phyloP scores from a whole-genome alignment of 2,797 vertebrate genomes.

The Semaprochilodus insignis region DNA sequence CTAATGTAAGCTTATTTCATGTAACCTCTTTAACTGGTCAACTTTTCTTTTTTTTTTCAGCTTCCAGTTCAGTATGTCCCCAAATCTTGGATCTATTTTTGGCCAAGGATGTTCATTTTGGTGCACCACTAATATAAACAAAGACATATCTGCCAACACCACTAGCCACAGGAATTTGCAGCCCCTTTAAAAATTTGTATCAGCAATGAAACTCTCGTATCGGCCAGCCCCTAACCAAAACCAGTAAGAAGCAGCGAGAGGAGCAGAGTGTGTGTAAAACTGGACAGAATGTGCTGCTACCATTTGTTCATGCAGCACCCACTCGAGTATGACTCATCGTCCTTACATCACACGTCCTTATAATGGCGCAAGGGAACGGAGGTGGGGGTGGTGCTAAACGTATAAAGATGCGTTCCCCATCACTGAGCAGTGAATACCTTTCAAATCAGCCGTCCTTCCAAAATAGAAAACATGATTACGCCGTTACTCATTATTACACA shows the following conservation, averaged over 20 bases:
- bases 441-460: neutral
- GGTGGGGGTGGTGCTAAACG: conserved; percentile 25
- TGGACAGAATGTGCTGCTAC: conserved; percentile 25
- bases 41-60: too few relatives aligned
- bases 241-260: neutral
- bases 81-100: too few relatives aligned
- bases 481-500: neutral
- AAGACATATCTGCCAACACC: neutral
- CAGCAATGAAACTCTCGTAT: neutral
- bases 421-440: conserved; percentile 14
- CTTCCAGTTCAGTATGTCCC: too few relatives aligned
- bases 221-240: neutral
- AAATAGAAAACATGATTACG: conserved; percentile 7
- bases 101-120: too few relatives aligned
- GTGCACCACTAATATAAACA: neutral
- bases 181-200: neutral
- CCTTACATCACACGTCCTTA: conserved; percentile 40
- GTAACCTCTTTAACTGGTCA: too few relatives aligned
- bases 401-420: conserved; percentile 22
- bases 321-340: conserved; percentile 48
- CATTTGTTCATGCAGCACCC: conserved; percentile 47
- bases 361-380: conserved; percentile 16
- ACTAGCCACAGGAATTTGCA: neutral
- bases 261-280: neutral
- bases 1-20: too few relatives aligned